Evolutionary conservation across 2,797 vertebrate species (phyloP).

Genomic region (Staurois parvus): DNA sequence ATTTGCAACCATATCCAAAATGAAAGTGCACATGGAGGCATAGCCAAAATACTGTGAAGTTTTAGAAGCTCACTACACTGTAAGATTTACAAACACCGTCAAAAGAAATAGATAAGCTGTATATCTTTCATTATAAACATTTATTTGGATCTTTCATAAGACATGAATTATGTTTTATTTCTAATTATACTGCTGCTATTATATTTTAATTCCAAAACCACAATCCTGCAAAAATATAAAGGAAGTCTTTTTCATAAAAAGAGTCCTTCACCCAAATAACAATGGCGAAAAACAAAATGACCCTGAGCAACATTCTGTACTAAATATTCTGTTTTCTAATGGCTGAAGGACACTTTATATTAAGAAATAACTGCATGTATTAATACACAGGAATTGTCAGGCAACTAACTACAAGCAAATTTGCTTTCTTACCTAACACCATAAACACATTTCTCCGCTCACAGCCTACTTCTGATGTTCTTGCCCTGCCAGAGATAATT

Average conservation of each 20-base stretch:
- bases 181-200: background rate
- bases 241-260: background rate
- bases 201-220: background rate
- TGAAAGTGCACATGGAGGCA: too few species aligned
- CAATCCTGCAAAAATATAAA: background rate
- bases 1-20: too few species aligned
- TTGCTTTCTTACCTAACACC: conserved; percentile 39
- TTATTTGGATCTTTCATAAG: background rate
- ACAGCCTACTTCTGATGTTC: conserved; percentile 64
- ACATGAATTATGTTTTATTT: background rate
- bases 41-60: too few species aligned
- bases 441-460: conserved; percentile 31
- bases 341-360: conserved; percentile 21
- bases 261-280: background rate
- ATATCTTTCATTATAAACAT: background rate
- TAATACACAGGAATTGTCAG: background rate
- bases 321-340: background rate
- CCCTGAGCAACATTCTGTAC: background rate
- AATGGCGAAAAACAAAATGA: background rate
- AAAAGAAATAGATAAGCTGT: too few species aligned
- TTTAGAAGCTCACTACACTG: too few species aligned
- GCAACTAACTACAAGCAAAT: conserved; percentile 3
- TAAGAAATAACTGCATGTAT: background rate
- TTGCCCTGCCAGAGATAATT: conserved; percentile 61
- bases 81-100: too few species aligned